These are phyloP conservation scores for Eleutherodactylus coqui DNA, from an alignment of 2,797 vertebrate genomes.

Conservation along the genomic window DNA sequence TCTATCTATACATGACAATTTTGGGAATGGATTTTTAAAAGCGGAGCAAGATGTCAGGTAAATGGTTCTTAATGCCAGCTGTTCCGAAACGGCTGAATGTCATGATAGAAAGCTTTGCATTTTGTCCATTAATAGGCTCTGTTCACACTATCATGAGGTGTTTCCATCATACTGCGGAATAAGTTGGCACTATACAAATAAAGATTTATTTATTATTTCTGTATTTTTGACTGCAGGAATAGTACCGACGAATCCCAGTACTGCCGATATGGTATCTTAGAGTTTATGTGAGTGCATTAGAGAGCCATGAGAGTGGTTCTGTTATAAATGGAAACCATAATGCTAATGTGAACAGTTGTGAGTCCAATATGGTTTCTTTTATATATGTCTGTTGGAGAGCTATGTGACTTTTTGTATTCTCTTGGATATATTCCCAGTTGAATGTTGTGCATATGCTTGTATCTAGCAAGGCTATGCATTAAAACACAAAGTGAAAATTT, in stretches of 20 bases:
- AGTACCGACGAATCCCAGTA: neutral
- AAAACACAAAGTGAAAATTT: neutral
- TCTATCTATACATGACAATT: constrained; percentile 73
- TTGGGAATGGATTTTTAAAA: constrained; percentile 74
- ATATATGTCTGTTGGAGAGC: too few relatives aligned
- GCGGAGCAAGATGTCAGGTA: constrained; percentile 77
- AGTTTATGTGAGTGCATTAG: too few relatives aligned
- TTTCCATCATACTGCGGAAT: too few relatives aligned
- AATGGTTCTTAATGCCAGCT: neutral
- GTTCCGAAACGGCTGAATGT: neutral
- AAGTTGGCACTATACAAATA: too few relatives aligned
- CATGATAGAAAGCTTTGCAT: neutral
- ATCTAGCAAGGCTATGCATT: neutral
- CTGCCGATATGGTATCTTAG: too few relatives aligned
- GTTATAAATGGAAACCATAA: neutral
- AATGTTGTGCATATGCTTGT: neutral
- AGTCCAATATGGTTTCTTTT: too few relatives aligned
- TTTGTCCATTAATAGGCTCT: neutral
- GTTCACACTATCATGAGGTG: neutral
- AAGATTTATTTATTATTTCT: too few relatives aligned
- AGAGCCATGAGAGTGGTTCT: too few relatives aligned
- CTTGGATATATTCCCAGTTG: too few relatives aligned
- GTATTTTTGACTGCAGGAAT: too few relatives aligned
- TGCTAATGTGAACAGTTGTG: too few relatives aligned
- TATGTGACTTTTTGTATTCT: too few relatives aligned